Evolutionary conservation across 2,888 invertebrate genomes (phyloP).

Genomic region (Synanthedon myopaeformis): DNA sequence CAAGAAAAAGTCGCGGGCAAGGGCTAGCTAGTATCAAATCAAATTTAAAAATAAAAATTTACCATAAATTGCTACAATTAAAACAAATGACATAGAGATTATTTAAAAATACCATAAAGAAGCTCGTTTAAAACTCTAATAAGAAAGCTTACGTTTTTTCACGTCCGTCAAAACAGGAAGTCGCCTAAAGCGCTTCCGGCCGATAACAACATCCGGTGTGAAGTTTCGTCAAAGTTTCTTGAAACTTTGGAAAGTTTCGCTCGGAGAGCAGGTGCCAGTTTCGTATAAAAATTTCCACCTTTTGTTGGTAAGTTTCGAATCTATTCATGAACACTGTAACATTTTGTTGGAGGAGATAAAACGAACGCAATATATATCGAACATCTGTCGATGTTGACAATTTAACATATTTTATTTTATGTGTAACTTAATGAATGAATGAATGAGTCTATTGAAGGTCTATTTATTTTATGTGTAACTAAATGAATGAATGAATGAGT

Average conservation of each 20-base stretch:
- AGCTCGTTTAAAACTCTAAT: neutral
- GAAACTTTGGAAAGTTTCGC: slow-evolving; percentile 2
- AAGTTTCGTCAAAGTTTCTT: slow-evolving; percentile 44
- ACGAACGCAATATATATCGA: slow-evolving; percentile 9
- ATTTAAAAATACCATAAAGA: neutral
- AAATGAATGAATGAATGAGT: no score
- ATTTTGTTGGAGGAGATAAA: slow-evolving; percentile 60
- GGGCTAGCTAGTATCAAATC: no score
- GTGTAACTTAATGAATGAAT: no score
- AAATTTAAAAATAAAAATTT: no score
- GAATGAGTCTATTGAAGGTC: no score
- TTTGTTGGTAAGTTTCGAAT: slow-evolving; percentile 28
- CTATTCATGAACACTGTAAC: slow-evolving; percentile 47
- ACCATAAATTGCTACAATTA: no score
- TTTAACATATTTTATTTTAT: no score
- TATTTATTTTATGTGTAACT: no score
- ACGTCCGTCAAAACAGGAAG: slow-evolving; percentile 65
- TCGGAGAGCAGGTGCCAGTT: slow-evolving; percentile 51
- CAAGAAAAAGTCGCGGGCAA: no score
- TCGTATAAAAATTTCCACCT: slow-evolving; percentile 63
- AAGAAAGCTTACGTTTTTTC: slow-evolving; percentile 24
- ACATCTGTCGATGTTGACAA: no score
- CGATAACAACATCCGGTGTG: slow-evolving; percentile 69
- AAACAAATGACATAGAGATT: slow-evolving; percentile 9
- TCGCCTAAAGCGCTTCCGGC: slow-evolving; percentile 68